Conservation (phyloP, 2,888 invertebrate species). For the Onthophagus sagittarius region DNA sequence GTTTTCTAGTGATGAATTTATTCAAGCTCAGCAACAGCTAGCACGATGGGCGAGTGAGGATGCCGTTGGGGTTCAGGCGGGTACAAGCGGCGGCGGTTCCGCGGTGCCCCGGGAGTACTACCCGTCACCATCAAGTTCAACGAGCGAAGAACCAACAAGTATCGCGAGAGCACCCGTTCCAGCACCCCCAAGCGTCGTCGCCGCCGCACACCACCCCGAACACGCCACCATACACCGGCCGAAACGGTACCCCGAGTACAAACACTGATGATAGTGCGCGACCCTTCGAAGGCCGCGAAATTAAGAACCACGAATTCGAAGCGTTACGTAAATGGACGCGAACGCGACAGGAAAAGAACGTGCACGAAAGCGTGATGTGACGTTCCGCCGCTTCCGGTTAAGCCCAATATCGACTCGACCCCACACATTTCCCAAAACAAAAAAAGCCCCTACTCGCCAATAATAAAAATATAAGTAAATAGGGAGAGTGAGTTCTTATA, state of each 20-base stretch:
- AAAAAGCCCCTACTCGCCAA: background rate
- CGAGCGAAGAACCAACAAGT: slow-evolving; percentile 54
- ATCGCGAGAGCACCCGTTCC: slow-evolving; percentile 53
- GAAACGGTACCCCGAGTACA: slow-evolving; percentile 71
- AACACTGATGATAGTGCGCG: slow-evolving; percentile 67
- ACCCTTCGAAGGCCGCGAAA: slow-evolving; percentile 4
- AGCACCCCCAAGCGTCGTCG: slow-evolving; percentile 42
- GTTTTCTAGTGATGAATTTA: slow-evolving; percentile 94
- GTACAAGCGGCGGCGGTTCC: slow-evolving; percentile 42
- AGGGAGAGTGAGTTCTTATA: background rate
- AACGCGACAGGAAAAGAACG: background rate
- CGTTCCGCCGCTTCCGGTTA: background rate
- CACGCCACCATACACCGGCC: slow-evolving; percentile 55
- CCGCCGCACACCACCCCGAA: slow-evolving; percentile 42
- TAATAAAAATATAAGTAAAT: background rate
- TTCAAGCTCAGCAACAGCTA: slow-evolving; percentile 95
- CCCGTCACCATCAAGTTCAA: slow-evolving; percentile 55
- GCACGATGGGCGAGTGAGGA: slow-evolving; percentile 94
- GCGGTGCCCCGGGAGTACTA: slow-evolving; percentile 55
- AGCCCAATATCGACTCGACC: background rate
- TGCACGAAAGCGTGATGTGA: background rate
- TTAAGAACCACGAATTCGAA: background rate
- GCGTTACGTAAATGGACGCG: background rate
- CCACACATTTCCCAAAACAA: too few relatives aligned
- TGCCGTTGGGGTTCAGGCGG: slow-evolving; percentile 48